phyloP scores from a whole-genome alignment of 2,888 invertebrate species.

The Lasioglossum marginatum region DNA sequence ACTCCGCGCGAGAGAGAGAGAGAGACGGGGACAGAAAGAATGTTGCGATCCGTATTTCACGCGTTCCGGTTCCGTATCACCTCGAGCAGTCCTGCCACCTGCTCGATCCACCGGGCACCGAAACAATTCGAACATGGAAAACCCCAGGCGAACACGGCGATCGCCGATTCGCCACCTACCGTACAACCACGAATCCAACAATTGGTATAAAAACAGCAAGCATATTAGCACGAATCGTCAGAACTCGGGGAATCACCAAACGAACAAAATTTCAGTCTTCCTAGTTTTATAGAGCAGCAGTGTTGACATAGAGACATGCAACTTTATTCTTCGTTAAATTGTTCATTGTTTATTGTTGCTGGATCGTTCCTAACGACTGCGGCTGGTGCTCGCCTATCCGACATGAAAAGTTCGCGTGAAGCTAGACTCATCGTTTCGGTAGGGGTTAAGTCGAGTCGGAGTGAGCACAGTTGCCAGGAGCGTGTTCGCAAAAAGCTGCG shows the following conservation, averaged over 20 bases:
- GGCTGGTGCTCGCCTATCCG: background rate
- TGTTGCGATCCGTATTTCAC: background rate
- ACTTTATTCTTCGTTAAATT: background rate
- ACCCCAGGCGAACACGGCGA: background rate
- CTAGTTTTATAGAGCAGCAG: background rate
- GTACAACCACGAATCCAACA: background rate
- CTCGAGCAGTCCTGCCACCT: background rate
- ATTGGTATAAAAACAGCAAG: background rate
- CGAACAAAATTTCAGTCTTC: background rate
- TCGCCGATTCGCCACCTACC: background rate
- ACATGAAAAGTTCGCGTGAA: background rate
- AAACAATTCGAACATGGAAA: background rate
- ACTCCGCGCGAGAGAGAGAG: background rate
- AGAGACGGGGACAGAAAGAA: background rate
- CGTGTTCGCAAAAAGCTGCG: constrained; percentile 6
- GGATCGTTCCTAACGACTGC: background rate
- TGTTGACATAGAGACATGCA: background rate
- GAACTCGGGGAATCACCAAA: background rate
- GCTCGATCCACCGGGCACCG: background rate
- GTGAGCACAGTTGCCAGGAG: background rate
- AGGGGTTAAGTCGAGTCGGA: background rate
- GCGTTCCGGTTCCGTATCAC: background rate
- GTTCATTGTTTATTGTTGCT: background rate
- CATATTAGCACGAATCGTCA: background rate
- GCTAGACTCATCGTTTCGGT: background rate